Conservation (phyloP, 2,113 vertebrate species). For the Siphamia tubifer region DNA sequence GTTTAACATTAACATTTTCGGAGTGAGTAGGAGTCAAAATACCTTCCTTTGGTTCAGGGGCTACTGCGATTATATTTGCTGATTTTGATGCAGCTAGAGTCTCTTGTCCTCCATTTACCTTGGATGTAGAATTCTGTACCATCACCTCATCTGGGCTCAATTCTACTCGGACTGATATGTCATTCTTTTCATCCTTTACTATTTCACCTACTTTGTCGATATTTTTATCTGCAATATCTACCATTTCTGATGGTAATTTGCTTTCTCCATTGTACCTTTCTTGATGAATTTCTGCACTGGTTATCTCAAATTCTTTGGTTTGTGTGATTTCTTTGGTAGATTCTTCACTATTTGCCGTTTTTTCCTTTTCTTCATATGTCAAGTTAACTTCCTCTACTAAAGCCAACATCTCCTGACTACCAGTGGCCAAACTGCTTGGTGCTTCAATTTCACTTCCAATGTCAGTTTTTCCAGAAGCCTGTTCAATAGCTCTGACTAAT, state of each 20-base stretch:
- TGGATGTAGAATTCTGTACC: neutral
- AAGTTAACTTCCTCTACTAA: neutral
- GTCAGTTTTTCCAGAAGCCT: neutral
- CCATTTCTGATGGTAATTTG: neutral
- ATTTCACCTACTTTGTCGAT: neutral
- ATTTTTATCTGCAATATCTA: neutral
- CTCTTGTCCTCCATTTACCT: neutral
- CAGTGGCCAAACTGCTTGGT: neutral
- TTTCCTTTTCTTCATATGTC: constrained; percentile 1
- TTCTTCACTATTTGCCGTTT: neutral
- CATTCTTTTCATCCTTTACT: constrained; percentile 11
- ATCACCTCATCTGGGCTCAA: neutral
- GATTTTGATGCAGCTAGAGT: neutral
- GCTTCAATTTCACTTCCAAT: neutral
- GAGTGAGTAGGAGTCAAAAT: neutral
- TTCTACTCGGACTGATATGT: no score
- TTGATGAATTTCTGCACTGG: neutral
- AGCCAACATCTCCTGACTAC: neutral
- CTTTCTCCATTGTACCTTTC: neutral
- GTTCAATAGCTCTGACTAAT: constrained; percentile 42
- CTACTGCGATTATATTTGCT: neutral
- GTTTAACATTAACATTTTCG: neutral
- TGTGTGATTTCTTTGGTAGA: neutral
- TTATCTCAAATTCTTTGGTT: neutral
- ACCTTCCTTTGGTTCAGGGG: neutral